Evolutionary conservation across 2,797 vertebrate genomes (phyloP).

Genomic region (Myotis planiceps): DNA sequence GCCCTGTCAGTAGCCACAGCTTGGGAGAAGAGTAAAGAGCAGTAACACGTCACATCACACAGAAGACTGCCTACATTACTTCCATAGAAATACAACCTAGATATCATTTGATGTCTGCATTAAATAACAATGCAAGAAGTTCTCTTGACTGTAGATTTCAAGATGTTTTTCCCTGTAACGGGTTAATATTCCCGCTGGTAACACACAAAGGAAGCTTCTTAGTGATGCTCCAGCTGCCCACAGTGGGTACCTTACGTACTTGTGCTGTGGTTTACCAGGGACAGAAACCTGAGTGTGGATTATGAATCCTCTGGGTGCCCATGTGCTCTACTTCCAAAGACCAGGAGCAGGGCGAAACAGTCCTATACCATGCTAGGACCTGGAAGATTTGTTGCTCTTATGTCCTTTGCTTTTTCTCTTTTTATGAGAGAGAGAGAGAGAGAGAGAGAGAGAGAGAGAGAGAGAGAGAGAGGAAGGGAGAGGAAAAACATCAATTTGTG

Average conservation of each 20-base stretch:
- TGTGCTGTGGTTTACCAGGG: not conserved
- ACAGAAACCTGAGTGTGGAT: not conserved
- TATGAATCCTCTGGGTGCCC: not conserved
- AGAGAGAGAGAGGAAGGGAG: not conserved
- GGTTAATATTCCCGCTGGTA: not conserved
- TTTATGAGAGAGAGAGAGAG: too few species aligned
- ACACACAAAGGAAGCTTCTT: not conserved
- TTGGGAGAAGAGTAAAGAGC: not conserved
- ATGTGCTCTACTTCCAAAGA: not conserved
- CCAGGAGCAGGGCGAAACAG: not conserved
- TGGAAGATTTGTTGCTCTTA: not conserved
- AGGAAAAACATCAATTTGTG: not conserved
- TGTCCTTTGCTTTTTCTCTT: not conserved
- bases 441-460: not conserved
- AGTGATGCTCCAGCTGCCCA: not conserved
- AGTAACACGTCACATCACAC: not conserved
- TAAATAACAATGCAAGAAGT: not conserved
- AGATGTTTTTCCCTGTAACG: not conserved
- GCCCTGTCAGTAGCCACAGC: not conserved
- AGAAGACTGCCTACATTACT: not conserved
- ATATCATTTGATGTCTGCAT: not conserved
- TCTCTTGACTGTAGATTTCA: not conserved
- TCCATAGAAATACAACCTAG: not conserved
- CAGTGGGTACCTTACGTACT: not conserved
- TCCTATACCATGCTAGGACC: not conserved